Conservation (phyloP, 2,797 vertebrate genomes). For the Enteromius fasciolatus region DNA sequence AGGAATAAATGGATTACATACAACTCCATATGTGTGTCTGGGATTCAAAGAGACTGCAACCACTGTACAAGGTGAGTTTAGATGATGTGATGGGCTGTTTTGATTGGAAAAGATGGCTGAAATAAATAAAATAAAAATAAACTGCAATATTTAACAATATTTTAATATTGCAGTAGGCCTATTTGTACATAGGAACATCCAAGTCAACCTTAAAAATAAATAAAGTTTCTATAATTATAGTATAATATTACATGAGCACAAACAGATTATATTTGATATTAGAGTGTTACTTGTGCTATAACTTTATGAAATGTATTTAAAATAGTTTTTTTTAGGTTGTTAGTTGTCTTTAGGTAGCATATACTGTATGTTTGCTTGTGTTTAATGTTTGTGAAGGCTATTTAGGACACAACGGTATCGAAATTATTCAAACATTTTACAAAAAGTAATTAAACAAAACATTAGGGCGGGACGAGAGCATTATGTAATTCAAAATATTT, state of each 20-base stretch:
- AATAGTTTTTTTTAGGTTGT: no score
- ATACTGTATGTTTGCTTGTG: background rate
- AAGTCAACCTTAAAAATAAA: background rate
- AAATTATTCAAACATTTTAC: background rate
- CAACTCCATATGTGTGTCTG: slow-evolving; percentile 86
- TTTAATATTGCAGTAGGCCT: background rate
- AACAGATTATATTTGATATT: background rate
- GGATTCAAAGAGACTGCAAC: slow-evolving; percentile 91
- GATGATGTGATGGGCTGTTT: background rate
- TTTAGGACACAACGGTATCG: background rate
- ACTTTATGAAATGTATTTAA: background rate
- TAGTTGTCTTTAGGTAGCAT: background rate
- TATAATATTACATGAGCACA: background rate
- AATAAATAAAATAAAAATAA: background rate
- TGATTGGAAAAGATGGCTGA: slow-evolving; percentile 55
- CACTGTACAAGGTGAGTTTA: slow-evolving; percentile 89
- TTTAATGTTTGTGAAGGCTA: background rate
- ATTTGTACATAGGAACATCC: background rate
- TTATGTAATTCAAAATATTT: slow-evolving; percentile 48
- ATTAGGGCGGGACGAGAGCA: background rate
- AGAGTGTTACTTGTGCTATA: background rate
- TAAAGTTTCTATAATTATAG: background rate
- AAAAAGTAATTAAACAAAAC: slow-evolving; percentile 4
- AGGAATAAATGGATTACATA: slow-evolving; percentile 81
- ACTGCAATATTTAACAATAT: no score